These are phyloP conservation scores for Cyphotilapia sp. DNA, from an alignment of 2,113 vertebrate genomes.

Conservation along the genomic window DNA sequence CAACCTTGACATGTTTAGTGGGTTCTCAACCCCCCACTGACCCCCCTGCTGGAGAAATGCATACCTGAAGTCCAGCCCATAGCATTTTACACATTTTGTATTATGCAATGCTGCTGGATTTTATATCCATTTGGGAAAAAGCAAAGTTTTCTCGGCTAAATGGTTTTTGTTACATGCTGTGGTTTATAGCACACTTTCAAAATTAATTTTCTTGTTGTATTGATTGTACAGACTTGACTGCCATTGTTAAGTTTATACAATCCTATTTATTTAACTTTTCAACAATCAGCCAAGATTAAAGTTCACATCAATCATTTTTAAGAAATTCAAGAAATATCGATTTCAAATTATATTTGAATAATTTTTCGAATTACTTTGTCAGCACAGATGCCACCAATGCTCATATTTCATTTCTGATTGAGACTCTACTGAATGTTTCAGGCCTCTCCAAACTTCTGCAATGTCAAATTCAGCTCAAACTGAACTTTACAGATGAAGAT, in stretches of 20 bases:
- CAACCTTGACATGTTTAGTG: neutral
- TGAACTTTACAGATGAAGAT: conserved; percentile 38
- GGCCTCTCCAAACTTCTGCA: conserved; percentile 27
- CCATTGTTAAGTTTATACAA: neutral
- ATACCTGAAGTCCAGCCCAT: neutral
- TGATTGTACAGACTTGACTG: neutral
- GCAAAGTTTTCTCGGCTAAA: neutral
- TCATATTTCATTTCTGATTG: neutral
- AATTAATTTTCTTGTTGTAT: neutral
- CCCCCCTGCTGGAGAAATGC: neutral
- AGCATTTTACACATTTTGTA: neutral
- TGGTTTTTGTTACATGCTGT: neutral
- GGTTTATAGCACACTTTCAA: neutral
- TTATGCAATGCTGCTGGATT: neutral
- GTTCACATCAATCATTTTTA: neutral
- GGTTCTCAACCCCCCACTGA: rapidly evolving
- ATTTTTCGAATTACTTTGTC: neutral
- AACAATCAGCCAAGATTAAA: neutral
- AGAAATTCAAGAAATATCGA: neutral
- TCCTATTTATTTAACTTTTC: neutral
- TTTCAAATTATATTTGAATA: neutral
- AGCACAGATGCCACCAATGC: neutral
- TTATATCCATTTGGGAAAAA: neutral
- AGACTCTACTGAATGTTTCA: neutral
- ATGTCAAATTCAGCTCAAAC: conserved; percentile 38